Evolutionary conservation across 2,113 vertebrate species (phyloP), one percentile per base, ranked within the genome.

Genomic region (Rhea pennata): DNA sequence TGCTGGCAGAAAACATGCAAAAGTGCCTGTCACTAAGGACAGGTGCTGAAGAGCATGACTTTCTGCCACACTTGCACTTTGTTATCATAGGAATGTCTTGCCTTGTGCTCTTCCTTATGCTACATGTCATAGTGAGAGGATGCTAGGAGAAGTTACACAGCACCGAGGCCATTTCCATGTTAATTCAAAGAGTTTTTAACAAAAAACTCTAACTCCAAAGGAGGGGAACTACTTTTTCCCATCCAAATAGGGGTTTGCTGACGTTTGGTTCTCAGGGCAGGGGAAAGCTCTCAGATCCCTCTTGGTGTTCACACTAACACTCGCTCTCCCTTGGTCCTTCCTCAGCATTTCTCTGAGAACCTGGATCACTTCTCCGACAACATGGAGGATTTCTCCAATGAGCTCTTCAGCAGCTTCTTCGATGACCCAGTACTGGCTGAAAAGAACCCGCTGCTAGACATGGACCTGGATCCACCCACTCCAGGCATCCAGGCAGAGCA

Each of bases 351-450:
- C 90, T 98, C 98, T 5, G 98, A 98, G 90, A 98, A 98, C 82
- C 96, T 98, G 96, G 98, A 99, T 98, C 99, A 99, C 96, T 99
- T 99, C 92, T 98, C 99, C 1, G 99, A 99, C 97, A 99, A 99
- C 96, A 99, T 99, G 99, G 99, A 99, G 91, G 99, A 99, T 97
- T 99, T 99, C 98, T 99, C 99, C 98, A 99, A 98, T 2, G 99
- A 99, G 84, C 98, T 99, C 79, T 99, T 99, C 98, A 99, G 97
- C 98, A 99, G 99, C 90, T 99, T 99, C 98, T 99, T 99, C 14
- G 99, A 99, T 83, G 99, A 99, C 87, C 99, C 99, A n/a, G 98
- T 99, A 46, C 97, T 99, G 98, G 98, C 98, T 61, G 99, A 99
- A 96, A 99, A 99, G 97, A 98, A 98, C 59, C 98, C 99, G 1